phyloP scores from a whole-genome alignment of 1,140 invertebrate species.

The Acyrthosiphon pisum region DNA sequence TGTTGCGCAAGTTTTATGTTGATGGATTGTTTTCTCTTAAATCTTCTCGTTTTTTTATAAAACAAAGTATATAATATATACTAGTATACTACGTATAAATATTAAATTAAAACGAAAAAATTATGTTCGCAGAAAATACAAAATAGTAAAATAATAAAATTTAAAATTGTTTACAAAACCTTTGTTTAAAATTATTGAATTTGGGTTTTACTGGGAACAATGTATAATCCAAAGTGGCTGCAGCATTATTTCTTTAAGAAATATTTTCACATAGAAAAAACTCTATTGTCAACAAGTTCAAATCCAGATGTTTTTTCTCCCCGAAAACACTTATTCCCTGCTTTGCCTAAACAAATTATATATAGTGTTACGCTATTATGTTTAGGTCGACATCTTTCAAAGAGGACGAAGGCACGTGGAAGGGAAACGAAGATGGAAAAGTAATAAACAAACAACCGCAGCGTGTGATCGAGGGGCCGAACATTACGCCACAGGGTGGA shows the following conservation, averaged over 20 bases:
- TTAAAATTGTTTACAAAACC: not conserved
- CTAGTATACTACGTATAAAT: not conserved
- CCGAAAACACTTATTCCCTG: not conserved
- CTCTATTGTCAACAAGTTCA: constrained; percentile 25
- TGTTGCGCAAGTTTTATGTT: not conserved
- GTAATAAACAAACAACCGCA: constrained; percentile 97
- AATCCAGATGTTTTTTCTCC: not conserved
- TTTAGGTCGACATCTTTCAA: constrained; percentile 88
- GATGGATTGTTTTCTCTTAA: not conserved
- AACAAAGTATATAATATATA: not conserved
- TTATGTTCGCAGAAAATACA: not conserved
- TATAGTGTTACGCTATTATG: constrained; percentile 44
- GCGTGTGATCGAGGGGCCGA: constrained; percentile 92
- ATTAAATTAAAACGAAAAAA: not conserved
- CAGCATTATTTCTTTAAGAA: not conserved
- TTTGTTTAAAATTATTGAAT: not conserved
- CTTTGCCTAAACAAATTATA: not conserved
- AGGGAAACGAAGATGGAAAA: constrained; percentile 96
- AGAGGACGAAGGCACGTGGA: constrained; percentile 97
- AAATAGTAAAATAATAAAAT: not conserved
- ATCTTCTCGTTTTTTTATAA: not conserved
- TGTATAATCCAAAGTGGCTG: not conserved
- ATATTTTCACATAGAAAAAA: not conserved
- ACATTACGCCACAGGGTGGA: constrained; percentile 86
- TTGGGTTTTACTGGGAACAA: not conserved